These are phyloP conservation scores for Zosterops pallidus DNA, from an alignment of 2,113 vertebrate genomes.

Conservation along the genomic window DNA sequence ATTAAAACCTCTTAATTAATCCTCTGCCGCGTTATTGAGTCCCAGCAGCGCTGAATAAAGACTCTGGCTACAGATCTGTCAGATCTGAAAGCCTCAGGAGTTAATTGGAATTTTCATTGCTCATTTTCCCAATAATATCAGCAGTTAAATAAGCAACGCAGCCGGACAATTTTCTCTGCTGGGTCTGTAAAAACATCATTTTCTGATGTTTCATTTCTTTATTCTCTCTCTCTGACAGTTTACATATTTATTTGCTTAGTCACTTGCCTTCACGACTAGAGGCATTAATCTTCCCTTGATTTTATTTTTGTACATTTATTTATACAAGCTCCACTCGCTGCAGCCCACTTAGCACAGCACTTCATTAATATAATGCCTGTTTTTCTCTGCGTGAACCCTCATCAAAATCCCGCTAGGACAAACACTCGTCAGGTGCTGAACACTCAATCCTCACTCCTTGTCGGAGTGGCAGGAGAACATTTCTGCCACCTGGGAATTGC, in stretches of 20 bases:
- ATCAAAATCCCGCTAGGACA: neutral
- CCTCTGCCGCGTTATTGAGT: neutral
- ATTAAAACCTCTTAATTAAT: neutral
- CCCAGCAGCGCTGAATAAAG: neutral
- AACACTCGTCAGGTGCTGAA: neutral
- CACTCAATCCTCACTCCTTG: neutral
- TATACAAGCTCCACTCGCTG: neutral
- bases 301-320: neutral
- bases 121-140: neutral
- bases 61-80: neutral
- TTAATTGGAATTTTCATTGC: neutral
- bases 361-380: neutral
- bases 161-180: neutral
- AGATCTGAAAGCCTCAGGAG: neutral
- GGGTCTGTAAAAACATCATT: neutral
- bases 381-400: neutral
- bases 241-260: neutral
- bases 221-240: neutral
- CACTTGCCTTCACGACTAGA: neutral
- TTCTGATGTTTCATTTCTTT: neutral
- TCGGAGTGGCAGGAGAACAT: neutral
- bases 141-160: neutral
- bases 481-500: neutral
- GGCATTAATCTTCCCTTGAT: neutral
- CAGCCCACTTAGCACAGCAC: neutral